A percentile compares a stretch with the other conserved stretches of the same genome.
These are phyloP conservation scores for Drosophila melanocephala DNA, from an alignment of 2,888 invertebrate species.

Conservation along the genomic window DNA sequence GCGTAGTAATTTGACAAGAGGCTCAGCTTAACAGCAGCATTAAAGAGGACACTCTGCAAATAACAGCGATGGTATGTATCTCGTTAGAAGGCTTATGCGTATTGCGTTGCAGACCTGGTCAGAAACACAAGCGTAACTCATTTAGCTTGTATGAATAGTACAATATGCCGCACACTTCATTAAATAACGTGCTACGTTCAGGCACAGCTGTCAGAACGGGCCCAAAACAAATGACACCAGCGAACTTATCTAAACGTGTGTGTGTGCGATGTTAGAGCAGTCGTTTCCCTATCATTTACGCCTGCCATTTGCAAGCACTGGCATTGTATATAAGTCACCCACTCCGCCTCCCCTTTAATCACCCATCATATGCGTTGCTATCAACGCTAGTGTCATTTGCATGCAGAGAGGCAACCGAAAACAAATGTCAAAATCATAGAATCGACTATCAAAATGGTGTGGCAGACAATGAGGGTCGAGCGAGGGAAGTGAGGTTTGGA, in stretches of 20 bases:
- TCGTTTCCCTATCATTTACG: constrained; percentile 33
- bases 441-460: constrained; percentile 34
- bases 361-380: constrained; percentile 55
- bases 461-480: neutral
- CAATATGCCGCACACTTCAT: constrained; percentile 53
- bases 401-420: constrained; percentile 70
- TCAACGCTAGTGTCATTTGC: constrained; percentile 72
- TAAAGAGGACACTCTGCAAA: neutral
- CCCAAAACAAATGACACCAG: constrained; percentile 44
- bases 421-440: constrained; percentile 81
- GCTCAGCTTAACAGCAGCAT: neutral
- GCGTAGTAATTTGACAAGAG: neutral
- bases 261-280: neutral
- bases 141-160: constrained; percentile 18
- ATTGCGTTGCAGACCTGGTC: neutral
- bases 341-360: neutral
- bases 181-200: constrained; percentile 52
- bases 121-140: constrained; percentile 37
- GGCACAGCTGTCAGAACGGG: constrained; percentile 50
- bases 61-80: neutral
- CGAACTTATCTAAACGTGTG: constrained; percentile 4
- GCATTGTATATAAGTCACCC: neutral
- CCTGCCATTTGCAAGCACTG: constrained; percentile 2
- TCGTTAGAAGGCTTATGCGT: constrained; percentile 4
- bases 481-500: neutral